Conservation (phyloP, 2,113 vertebrate species). For the Ceratotherium simum region DNA sequence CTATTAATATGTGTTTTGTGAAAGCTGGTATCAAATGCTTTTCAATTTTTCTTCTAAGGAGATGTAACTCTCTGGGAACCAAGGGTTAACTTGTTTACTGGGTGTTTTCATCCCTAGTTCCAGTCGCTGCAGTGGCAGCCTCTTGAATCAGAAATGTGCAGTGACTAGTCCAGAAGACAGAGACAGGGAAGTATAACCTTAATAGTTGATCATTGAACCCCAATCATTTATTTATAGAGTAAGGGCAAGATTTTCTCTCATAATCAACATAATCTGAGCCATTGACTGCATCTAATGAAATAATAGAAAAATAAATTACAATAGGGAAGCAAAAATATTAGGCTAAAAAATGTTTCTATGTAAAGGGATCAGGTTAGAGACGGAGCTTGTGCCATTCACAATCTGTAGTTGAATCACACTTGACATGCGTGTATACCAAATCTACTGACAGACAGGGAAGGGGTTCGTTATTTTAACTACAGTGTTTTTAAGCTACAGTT, state of each 20-base stretch:
- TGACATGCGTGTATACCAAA: background rate
- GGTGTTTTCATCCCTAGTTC: background rate
- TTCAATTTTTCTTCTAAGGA: background rate
- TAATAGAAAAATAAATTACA: background rate
- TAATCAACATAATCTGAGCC: background rate
- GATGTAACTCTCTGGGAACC: background rate
- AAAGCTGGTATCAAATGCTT: background rate
- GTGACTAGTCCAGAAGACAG: background rate
- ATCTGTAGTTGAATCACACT: background rate
- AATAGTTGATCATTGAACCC: background rate
- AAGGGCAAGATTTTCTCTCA: background rate
- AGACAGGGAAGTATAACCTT: background rate
- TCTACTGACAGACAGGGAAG: background rate
- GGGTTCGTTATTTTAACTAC: background rate
- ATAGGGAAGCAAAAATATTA: background rate
- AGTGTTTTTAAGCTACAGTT: background rate
- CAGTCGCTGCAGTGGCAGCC: background rate
- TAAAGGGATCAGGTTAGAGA: background rate
- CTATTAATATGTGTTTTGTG: background rate
- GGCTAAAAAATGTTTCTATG: background rate
- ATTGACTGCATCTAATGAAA: background rate
- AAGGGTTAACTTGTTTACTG: background rate
- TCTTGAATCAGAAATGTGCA: background rate
- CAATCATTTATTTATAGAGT: slow-evolving; percentile 5
- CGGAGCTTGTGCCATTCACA: background rate